Percentiles rank a stretch among this genome's conserved stretches.
Evolutionary conservation across 2,797 vertebrate genomes (phyloP).

Genomic region (Premnoplex brunnescens): DNA sequence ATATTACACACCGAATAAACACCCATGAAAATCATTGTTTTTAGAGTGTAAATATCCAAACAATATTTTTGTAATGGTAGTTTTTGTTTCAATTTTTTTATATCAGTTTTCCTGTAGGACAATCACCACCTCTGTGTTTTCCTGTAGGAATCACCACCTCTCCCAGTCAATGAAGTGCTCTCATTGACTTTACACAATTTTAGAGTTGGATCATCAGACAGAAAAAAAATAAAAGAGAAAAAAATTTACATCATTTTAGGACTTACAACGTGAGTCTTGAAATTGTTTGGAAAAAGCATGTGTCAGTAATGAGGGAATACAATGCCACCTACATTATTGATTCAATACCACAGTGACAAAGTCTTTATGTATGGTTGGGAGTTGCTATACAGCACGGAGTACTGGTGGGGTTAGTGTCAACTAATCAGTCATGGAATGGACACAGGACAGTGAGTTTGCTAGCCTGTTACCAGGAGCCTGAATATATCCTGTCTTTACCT

Average conservation of each 20-base stretch:
- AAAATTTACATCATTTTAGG: not conserved
- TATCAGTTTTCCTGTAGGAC: not conserved
- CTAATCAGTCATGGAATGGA: not conserved
- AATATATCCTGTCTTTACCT: not conserved
- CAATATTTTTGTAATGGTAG: not conserved
- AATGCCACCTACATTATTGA: not conserved
- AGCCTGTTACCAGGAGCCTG: not conserved
- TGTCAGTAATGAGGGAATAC: not conserved
- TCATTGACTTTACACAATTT: not conserved
- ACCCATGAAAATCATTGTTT: not conserved
- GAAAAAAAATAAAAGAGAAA: not conserved
- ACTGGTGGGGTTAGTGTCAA: not conserved
- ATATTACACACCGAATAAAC: slow-evolving; percentile 5
- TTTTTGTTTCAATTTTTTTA: not conserved
- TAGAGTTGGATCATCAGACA: not conserved
- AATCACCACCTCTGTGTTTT: not conserved
- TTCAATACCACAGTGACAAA: not conserved
- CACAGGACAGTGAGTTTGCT: not conserved
- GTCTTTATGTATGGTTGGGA: not conserved
- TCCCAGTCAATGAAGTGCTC: not conserved
- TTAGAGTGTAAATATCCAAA: not conserved
- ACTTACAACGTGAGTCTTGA: not conserved
- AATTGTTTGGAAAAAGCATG: not conserved
- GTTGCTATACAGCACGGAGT: rapidly evolving
- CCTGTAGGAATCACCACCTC: not conserved